These are phyloP conservation scores for Nephrotoma flavescens DNA, from an alignment of 2,888 invertebrate species.

Conservation along the genomic window DNA sequence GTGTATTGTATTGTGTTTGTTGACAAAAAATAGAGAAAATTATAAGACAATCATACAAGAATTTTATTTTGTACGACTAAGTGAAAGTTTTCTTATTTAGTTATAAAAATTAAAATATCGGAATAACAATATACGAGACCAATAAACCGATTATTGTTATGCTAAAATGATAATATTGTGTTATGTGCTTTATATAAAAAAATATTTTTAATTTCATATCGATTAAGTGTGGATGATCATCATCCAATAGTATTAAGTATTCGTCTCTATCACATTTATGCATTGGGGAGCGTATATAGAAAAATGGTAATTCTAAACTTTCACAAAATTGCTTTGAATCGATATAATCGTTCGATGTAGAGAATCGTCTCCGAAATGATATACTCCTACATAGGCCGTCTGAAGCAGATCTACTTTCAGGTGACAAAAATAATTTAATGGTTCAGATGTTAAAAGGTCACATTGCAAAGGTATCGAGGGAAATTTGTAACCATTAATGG, in stretches of 20 bases:
- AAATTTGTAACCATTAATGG: no score
- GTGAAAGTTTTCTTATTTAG: neutral
- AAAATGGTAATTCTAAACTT: neutral
- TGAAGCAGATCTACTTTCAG: no score
- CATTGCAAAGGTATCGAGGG: no score
- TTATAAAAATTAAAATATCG: neutral
- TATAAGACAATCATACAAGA: neutral
- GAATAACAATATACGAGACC: neutral
- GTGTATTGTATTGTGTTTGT: neutral
- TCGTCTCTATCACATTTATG: neutral
- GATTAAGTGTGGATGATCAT: neutral
- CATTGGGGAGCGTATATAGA: neutral
- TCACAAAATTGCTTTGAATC: neutral
- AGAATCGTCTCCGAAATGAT: no score
- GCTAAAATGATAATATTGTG: neutral
- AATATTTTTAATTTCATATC: neutral
- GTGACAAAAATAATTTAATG: no score
- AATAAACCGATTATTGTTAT: neutral
- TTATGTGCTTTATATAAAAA: neutral
- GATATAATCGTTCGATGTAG: no score
- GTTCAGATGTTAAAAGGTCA: no score
- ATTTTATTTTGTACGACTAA: neutral
- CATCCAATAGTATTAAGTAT: neutral
- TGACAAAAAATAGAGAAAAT: neutral
- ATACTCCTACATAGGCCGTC: no score